Percentiles rank a stretch among this genome's conserved stretches.
Evolutionary conservation across 2,888 invertebrate genomes (phyloP).

Genomic region (Ctenicera cuprea): DNA sequence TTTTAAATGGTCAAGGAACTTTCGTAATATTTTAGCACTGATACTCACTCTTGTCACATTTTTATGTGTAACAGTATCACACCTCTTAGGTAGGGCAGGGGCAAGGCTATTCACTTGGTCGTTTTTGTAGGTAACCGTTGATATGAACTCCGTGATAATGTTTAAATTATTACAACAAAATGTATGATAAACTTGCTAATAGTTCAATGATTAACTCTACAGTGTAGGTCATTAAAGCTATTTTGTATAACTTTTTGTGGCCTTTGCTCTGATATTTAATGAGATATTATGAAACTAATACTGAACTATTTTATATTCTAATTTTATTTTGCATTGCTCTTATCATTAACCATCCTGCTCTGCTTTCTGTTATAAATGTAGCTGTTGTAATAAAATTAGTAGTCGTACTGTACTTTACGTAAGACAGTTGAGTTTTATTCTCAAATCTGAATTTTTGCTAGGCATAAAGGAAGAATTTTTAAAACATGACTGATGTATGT

Average conservation of each 20-base stretch:
- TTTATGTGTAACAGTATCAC: not conserved
- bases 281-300: too few relatives aligned
- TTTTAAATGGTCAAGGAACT: too few relatives aligned
- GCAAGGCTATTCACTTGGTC: not conserved
- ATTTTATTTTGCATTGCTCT: too few relatives aligned
- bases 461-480: not conserved
- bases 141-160: too few relatives aligned
- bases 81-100: slow-evolving; percentile 3
- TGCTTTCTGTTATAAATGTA: slow-evolving; percentile 1
- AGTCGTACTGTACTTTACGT: not conserved
- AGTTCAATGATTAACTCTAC: too few relatives aligned
- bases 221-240: not conserved
- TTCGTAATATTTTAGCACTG: too few relatives aligned
- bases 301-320: too few relatives aligned
- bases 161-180: too few relatives aligned
- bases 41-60: not conserved
- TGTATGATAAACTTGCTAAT: too few relatives aligned
- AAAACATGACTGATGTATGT: slow-evolving; percentile 4
- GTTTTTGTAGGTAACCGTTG: not conserved
- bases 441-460: not conserved
- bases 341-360: too few relatives aligned
- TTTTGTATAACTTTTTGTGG: not conserved
- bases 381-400: not conserved
- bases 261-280: too few relatives aligned
- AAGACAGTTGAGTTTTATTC: too few relatives aligned